These are phyloP conservation scores for Urocitellus parryii DNA, from an alignment of 2,113 vertebrate genomes.

Conservation along the genomic window DNA sequence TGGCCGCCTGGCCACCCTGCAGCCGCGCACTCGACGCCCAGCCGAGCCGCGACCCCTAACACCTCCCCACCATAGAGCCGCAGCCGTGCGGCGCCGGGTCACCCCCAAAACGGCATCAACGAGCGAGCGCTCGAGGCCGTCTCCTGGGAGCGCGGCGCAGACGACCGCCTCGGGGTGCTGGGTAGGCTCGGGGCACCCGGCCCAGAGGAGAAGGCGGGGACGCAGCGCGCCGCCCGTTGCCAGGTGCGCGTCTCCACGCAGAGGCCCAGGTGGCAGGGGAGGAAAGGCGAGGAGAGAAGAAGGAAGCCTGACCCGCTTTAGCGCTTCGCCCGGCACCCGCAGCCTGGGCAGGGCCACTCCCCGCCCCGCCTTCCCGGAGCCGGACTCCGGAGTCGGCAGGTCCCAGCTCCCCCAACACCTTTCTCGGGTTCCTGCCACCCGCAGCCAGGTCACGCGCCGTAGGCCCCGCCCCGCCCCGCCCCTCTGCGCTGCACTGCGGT, in stretches of 20 bases:
- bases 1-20: neutral
- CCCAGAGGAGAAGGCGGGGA: neutral
- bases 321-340: neutral
- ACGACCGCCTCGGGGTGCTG: neutral
- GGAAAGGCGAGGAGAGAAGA: neutral
- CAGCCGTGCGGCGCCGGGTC: slow-evolving; percentile 57
- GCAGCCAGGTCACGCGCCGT: slow-evolving; percentile 63
- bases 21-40: neutral
- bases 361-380: slow-evolving; percentile 18
- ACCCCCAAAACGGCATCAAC: slow-evolving; percentile 81
- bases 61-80: neutral
- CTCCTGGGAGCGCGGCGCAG: neutral
- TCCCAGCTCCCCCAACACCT: neutral
- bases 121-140: slow-evolving; percentile 68
- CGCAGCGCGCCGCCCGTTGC: slow-evolving; percentile 66
- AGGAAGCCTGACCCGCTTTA: neutral
- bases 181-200: neutral
- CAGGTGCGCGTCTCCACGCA: slow-evolving; percentile 75
- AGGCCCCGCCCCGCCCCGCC: slow-evolving; percentile 56
- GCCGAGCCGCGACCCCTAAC: slow-evolving; percentile 7
- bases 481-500: slow-evolving; percentile 77
- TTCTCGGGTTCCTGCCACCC: neutral
- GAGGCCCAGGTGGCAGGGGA: slow-evolving; percentile 62
- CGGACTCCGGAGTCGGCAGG: neutral
- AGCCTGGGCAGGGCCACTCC: neutral